Evolutionary conservation across 2,113 vertebrate genomes (phyloP), one percentile per base, ranked within the genome.

Genomic region (Archocentrus centrarchus): DNA sequence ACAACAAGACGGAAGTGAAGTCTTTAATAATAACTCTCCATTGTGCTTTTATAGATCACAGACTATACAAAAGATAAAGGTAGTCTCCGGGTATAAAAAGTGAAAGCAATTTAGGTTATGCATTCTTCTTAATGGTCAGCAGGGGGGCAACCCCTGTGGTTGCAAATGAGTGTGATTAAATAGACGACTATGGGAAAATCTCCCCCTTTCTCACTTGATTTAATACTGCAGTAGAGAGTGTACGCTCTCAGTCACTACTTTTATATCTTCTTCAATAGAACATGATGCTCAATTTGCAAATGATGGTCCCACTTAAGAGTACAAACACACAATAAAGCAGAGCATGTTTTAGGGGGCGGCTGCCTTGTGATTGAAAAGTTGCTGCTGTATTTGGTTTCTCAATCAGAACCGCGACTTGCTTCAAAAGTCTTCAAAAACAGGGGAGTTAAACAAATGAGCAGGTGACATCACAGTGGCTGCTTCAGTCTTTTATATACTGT

Each of bases 31-130:
- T 63, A 58, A 53, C 20, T 4, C 50, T 64, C 30, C 3, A 60
- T 39, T 68, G 15, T 75, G 39, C 32, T 2, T 59, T 2, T 61
- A 39, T 7, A 62, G 6, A 47, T 2, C n/a, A 8, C 4, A 44
- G 27, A 20, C 44, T 73, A 32, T 53, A 32, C 27, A 73, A 73
- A 73, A 73, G 17, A 73, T 73, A 50, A 73, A 73, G 44, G 66
- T 32, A 53, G 44, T 50, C 66, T 27, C 44, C 24, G 0, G 44
- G 17, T 7, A 18, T 73, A n/a, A 73, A 32, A 32, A 73, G 44
- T 5, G 66, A 73, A 73, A 73, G 44, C 44, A 6, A 32, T 53
- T 20, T 0, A 30, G 66, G 44, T 53, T 6, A 0, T 73, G 66
- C 15, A 73, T 30, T 53, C 44, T 32, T 73, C 44, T 30, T 20